Evolutionary conservation across 2,113 vertebrate species (phyloP).

Genomic region (Dryoscopus gambensis): DNA sequence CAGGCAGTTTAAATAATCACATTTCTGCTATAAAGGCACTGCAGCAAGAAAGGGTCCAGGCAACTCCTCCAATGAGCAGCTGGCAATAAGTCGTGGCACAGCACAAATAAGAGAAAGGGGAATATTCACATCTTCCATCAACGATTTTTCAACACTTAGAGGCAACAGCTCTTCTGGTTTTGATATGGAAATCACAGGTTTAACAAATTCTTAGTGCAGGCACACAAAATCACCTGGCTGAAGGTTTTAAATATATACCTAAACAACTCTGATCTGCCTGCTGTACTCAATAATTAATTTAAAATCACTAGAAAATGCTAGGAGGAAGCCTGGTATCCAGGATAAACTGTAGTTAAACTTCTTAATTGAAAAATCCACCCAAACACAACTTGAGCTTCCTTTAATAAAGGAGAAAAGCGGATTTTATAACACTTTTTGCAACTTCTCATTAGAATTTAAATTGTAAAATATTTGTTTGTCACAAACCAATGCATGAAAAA

Average conservation of each 20-base stretch:
- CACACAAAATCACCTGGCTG: background rate
- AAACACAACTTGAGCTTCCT: background rate
- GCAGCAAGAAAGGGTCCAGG: background rate
- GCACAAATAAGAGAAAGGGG: background rate
- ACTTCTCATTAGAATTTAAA: background rate
- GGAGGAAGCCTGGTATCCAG: background rate
- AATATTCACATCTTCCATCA: background rate
- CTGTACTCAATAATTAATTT: background rate
- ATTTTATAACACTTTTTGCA: background rate
- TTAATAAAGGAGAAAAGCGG: background rate
- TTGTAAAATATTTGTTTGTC: background rate
- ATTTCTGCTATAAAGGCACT: background rate
- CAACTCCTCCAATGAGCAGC: background rate
- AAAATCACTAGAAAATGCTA: background rate
- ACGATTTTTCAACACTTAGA: background rate
- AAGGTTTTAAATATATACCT: background rate
- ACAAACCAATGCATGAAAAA: background rate
- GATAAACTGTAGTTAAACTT: background rate
- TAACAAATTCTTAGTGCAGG: background rate
- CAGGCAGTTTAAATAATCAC: background rate
- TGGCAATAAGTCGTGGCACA: background rate
- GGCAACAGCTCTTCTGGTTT: background rate
- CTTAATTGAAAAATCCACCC: background rate
- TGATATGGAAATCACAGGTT: background rate
- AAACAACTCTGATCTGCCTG: background rate